Percentiles rank a stretch among this genome's conserved stretches.
These are phyloP conservation scores for Spea bombifrons DNA, from an alignment of 2,113 vertebrate genomes.

Conservation along the genomic window DNA sequence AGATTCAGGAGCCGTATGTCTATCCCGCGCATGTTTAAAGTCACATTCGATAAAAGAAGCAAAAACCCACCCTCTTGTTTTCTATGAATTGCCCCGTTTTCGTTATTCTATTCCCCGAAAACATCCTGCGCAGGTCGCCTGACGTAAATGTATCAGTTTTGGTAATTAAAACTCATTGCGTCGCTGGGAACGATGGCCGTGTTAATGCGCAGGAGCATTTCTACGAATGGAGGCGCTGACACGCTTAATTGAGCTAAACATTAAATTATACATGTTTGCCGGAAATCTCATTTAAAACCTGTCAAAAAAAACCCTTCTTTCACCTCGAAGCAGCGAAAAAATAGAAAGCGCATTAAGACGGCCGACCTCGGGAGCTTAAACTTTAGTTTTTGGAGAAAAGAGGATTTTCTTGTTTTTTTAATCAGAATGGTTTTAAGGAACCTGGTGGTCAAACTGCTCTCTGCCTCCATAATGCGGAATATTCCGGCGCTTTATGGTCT, in stretches of 20 bases:
- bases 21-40: no score
- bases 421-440: background rate
- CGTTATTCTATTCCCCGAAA: background rate
- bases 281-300: background rate
- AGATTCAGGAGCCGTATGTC: no score
- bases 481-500: slow-evolving; percentile 40
- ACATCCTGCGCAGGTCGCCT: background rate
- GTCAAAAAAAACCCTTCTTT: background rate
- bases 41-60: no score
- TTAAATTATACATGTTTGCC: background rate
- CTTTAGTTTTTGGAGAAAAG: background rate
- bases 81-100: background rate
- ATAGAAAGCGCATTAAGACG: background rate
- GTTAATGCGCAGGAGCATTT: slow-evolving; percentile 24
- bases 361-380: background rate
- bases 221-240: slow-evolving; percentile 22
- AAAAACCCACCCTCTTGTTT: background rate
- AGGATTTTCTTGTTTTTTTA: background rate
- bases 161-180: slow-evolving; percentile 1
- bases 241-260: slow-evolving; percentile 27
- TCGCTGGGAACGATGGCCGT: background rate
- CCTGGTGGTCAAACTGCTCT: slow-evolving; percentile 7
- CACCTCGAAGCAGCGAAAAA: background rate
- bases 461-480: slow-evolving; percentile 6
- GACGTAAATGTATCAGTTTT: background rate